Base-by-base conservation (phyloP, 2,888 invertebrate species). In the Ormia ochracea region DNA sequence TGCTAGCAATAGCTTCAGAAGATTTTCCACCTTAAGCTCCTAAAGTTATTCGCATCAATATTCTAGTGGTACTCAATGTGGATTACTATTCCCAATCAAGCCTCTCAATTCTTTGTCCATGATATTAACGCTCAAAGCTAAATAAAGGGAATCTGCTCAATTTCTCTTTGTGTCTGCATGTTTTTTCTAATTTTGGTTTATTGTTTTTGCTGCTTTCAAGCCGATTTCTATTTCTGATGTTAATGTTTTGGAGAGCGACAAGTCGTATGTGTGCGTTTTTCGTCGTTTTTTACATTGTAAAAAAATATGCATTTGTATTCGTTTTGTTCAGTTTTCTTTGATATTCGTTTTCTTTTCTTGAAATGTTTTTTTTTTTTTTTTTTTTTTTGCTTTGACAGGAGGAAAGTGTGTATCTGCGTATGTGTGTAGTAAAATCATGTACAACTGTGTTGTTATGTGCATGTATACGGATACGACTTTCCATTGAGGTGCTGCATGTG, bases 81-180 rank as follows among this genome's bases (percentile, higher is more conserved):
- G 54, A 63, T 72, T 75, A 75, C 50, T 80, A 68, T 76, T 76
- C 61, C 59, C 66, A 80, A 75, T 76, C 79, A 80, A 76, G 66
- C 38, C 79, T 80, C 75, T 80, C 70, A 61, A 26, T 10, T 38
- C 38, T 33, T 45, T 43, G 50, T 66, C 33, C 28, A 23, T 65
- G 14, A 45, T 14, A 38, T 65, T 56, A 54, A 56, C 45, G 54
- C 43, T 38, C 36, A 69, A 73, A 66, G 45, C 45, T 48, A 70
- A 52, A 59, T 38, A 38, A 48, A 50, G 59, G 12, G 52, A 66
- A 56, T 63, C 45, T 31, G 45, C 48, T 52, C 54, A 52, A 41
- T 17, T 59, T 58, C 66, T 76, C 41, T 72, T 48, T 43, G 45
- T 45, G 45, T 12, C 31, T 38, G 48, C 23, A 12, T 45, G 54